phyloP scores from a whole-genome alignment of 2,797 vertebrate genomes.

The Psittacula echo region DNA sequence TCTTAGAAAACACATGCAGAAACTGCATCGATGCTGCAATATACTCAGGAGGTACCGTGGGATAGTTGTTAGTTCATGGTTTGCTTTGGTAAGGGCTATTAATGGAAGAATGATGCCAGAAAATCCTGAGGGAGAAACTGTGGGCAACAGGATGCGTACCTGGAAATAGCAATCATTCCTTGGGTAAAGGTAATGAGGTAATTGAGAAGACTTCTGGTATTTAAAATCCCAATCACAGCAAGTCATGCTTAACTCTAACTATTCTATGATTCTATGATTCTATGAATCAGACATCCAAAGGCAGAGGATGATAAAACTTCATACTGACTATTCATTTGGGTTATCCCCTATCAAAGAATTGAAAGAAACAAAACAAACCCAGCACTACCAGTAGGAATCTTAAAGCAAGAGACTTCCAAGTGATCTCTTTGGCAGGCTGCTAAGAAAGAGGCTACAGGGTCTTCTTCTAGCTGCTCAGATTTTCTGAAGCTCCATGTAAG shows the following conservation, averaged over 20 bases:
- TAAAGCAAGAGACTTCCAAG: not conserved
- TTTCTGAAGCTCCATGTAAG: not conserved
- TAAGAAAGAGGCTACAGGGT: not conserved
- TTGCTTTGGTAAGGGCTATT: not conserved
- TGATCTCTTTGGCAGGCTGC: not conserved
- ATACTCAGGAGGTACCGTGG: not conserved
- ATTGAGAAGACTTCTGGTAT: conserved; percentile 27
- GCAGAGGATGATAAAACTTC: not conserved
- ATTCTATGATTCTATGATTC: no score
- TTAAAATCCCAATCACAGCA: conserved; percentile 49
- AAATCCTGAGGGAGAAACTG: conserved; percentile 44
- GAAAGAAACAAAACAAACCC: not conserved
- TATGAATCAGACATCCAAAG: not conserved
- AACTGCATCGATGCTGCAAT: not conserved
- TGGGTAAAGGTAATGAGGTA: conserved; percentile 44
- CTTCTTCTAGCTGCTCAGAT: not conserved
- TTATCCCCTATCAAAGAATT: not conserved
- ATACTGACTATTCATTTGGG: not conserved
- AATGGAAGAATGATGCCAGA: not conserved
- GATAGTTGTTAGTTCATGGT: not conserved
- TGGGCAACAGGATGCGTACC: not conserved
- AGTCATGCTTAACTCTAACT: conserved; percentile 30
- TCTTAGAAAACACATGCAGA: not conserved
- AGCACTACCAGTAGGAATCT: not conserved
- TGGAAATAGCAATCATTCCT: conserved; percentile 64